Conservation (phyloP, 2,113 vertebrate species). For the Microcebus griseorufus region DNA sequence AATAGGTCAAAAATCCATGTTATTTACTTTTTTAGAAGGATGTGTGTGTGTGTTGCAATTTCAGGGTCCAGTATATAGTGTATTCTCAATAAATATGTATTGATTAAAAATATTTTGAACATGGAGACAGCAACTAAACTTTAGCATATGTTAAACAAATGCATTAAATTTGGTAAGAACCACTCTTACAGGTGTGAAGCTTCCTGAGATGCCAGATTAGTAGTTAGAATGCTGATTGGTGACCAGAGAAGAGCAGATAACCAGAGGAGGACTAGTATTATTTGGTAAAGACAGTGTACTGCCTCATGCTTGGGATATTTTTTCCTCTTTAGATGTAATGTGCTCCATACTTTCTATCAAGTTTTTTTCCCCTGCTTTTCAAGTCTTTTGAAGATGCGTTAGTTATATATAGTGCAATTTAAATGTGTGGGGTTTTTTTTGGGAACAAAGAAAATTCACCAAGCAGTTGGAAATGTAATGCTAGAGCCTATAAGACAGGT, state of each 20-base stretch:
- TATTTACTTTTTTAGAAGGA: not conserved
- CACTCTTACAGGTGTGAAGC: not conserved
- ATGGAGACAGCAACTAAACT: not conserved
- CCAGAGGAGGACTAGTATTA: not conserved
- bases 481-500: slow-evolving; percentile 16
- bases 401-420: slow-evolving; percentile 50
- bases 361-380: not conserved
- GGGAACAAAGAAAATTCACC: not conserved
- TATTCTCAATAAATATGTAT: not conserved
- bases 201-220: not conserved
- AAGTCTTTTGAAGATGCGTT: not conserved
- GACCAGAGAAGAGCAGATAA: not conserved
- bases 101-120: not conserved
- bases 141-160: not conserved
- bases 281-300: not conserved
- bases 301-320: not conserved
- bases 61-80: not conserved
- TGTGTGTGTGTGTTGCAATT: not conserved
- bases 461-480: slow-evolving; percentile 22
- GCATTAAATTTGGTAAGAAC: not conserved
- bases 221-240: not conserved
- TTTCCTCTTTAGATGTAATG: not conserved
- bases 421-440: not conserved
- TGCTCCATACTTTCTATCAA: not conserved
- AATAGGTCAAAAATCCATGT: not conserved